Evolutionary conservation across 1,140 invertebrate species (phyloP).

Genomic region (Ostrea denselamellosa): DNA sequence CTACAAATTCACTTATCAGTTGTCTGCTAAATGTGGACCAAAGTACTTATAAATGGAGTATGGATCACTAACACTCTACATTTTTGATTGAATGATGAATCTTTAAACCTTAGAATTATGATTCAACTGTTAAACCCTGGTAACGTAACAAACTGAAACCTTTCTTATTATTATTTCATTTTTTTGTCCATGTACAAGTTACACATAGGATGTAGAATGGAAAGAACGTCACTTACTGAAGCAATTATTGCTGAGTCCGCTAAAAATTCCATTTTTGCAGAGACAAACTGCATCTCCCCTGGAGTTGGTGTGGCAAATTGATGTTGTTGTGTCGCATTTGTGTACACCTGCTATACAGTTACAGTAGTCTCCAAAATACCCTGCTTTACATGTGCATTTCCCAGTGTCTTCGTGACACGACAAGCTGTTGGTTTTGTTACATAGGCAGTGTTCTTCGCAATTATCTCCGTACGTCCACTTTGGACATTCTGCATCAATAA

Average conservation of each 20-base stretch:
- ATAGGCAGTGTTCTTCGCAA: background rate
- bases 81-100: too few relatives aligned
- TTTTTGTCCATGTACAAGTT: too few relatives aligned
- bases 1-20: too few relatives aligned
- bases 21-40: too few relatives aligned
- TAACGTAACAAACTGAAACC: too few relatives aligned
- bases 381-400: background rate
- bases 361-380: background rate
- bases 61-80: too few relatives aligned
- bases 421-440: background rate
- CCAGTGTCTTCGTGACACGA: constrained; percentile 10
- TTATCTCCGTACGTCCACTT: background rate
- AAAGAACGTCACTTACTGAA: background rate
- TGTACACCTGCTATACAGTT: background rate
- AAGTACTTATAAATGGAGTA: too few relatives aligned
- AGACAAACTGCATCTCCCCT: background rate
- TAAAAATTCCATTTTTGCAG: background rate
- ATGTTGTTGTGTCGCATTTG: background rate
- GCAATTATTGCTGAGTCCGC: background rate
- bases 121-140: too few relatives aligned
- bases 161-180: too few relatives aligned
- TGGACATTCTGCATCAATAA: background rate
- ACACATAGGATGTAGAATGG: too few relatives aligned
- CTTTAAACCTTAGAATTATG: too few relatives aligned
- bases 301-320: background rate